Base-by-base conservation (phyloP, 1,140 invertebrate genomes). In the Hyphantria cunea region DNA sequence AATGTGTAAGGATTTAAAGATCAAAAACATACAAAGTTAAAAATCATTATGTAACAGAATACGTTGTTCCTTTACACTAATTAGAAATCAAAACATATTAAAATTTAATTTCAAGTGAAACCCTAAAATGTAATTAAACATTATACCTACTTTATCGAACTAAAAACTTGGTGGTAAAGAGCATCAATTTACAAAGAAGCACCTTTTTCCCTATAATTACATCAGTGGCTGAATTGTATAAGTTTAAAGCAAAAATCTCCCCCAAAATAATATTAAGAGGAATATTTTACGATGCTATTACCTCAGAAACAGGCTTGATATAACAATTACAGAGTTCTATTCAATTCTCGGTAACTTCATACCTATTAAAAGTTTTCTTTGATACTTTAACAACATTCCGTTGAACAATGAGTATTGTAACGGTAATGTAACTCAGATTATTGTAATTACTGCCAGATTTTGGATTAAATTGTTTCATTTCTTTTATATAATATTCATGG, bases 291-390 rank as follows among this genome's bases (percentile, higher is more conserved):
- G 64, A 63, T 49, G 63, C 50, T 53, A 62, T 64, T 69, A 70
- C 69, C 72, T 67, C 64, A 64, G 59, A 64, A 71, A 71, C 63
- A 56, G 56, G 64, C 47, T 62, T 71, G 64, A 68, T 71, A 76
- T 66, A 66, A 66, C 66, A 64, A 76, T 76, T 69, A 70, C 66
- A 52, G 63, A 65, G 70, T 72, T 72, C 62, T 68, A 75, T 76
- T 74, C 60, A 68, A 74, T 74, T 72, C 55, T 45, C 55, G 50
- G 49, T 63, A 74, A 71, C 72, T 73, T 71, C 61, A 62, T 56
- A 64, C 70, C 68, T 73, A 70, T 76, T 73, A 76, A 76, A 76
- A 76, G 70, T 76, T 76, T 70, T 64, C 65, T 62, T 63, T 56
- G 44, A 59, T 47, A 68, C 37, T 68, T 48, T 65, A 72, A 72